Percentiles rank a stretch among this genome's conserved stretches.
These are phyloP conservation scores for Peucedramus taeniatus DNA, from an alignment of 2,113 vertebrate species.

Conservation along the genomic window DNA sequence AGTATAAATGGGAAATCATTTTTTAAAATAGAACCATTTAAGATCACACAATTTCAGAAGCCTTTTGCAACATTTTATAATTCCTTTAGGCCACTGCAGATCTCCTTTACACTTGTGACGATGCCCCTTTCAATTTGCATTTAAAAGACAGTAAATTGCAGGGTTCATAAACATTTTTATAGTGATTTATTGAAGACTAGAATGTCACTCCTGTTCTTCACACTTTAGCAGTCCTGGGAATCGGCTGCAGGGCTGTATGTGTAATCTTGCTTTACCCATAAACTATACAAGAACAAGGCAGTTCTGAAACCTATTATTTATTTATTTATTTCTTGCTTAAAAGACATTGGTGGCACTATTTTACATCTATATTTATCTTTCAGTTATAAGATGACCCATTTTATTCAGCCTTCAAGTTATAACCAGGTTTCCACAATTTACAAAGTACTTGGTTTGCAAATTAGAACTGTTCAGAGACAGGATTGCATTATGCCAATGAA, in stretches of 20 bases:
- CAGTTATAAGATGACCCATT: slow-evolving; percentile 64
- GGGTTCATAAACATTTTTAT: slow-evolving; percentile 84
- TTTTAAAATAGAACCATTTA: slow-evolving; percentile 59
- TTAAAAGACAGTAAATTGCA: slow-evolving; percentile 82
- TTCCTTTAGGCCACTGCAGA: slow-evolving; percentile 66
- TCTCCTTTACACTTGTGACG: slow-evolving; percentile 71
- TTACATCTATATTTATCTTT: slow-evolving; percentile 60
- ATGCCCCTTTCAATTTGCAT: slow-evolving; percentile 79
- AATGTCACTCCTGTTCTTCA: slow-evolving; percentile 78
- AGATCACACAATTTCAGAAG: slow-evolving; percentile 61
- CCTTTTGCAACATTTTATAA: slow-evolving; percentile 41
- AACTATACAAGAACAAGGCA: slow-evolving; percentile 62
- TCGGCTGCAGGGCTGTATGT: slow-evolving; percentile 60
- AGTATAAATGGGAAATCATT: slow-evolving; percentile 49
- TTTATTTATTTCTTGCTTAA: slow-evolving; percentile 49
- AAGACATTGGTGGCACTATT: slow-evolving; percentile 39
- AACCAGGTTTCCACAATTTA: slow-evolving; percentile 58
- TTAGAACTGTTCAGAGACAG: slow-evolving; percentile 43
- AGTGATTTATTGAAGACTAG: slow-evolving; percentile 79
- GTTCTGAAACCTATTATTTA: slow-evolving; percentile 36
- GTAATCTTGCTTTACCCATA: slow-evolving; percentile 67
- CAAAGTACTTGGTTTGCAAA: slow-evolving; percentile 65
- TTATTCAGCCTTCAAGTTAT: slow-evolving; percentile 64
- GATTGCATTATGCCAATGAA: slow-evolving; percentile 40
- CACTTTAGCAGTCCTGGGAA: slow-evolving; percentile 78